Base-by-base conservation (phyloP, 2,113 vertebrate species). In the Ageneiosus marmoratus region DNA sequence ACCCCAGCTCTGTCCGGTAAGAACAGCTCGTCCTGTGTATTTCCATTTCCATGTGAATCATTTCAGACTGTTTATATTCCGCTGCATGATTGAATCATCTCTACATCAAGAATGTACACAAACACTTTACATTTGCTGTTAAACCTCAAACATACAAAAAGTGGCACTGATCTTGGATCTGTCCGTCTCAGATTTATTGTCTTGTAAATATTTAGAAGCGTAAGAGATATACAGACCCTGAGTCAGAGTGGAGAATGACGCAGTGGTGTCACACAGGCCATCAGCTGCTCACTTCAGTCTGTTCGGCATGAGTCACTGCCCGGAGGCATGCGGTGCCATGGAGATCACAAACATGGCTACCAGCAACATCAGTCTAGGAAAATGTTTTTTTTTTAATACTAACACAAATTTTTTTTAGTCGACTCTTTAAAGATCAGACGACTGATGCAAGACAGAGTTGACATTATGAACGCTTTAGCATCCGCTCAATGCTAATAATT, bases 1-100 rank as follows among this genome's bases (percentile, higher is more conserved):
- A 63, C 56, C 48, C 56, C 62, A 62, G 76, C 48, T 84, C 48
- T 69, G 65, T 84, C 82, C 56, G 84, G 87, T 86, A 88, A 88
- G 87, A 80, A 58, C n/a, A 32, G 4, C 46, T 58, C 32, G 37
- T 10, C n/a, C 63, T 58, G 15, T 51, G 6, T 51, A n/a, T 13
- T 8, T 24, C 77, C 32, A 10, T 29, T 29, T 67, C 70, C 20
- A 58, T 29, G 16, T 77, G 34, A 67, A 58, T 85, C 60, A 44
- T 60, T 77, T 16, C 18, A 34, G 3, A 46, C n/a, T 83, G 80
- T 76, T 51, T 80, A 29, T 51, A 27, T 73, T 77, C 51, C 16
- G 4, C 80, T 48, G 34, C n/a, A 4, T 37, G 29, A 55, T 29
- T 37, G 50, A 53, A 34, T 53, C 78, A 69, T 67, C 27, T 58